Base-by-base conservation (phyloP, 2,113 vertebrate genomes). In the Nerophis ophidion region DNA sequence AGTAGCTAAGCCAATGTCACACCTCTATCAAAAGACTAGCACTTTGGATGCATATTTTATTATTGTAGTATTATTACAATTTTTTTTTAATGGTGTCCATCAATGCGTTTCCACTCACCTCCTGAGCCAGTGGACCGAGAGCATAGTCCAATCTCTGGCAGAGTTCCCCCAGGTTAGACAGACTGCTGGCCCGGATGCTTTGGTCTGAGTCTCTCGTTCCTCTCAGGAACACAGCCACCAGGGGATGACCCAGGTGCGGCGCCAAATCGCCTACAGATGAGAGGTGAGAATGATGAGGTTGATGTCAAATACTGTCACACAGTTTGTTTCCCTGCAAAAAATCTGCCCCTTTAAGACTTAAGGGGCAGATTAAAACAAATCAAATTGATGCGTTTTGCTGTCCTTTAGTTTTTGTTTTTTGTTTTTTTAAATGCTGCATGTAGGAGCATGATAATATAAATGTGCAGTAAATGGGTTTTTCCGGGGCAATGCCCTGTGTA, bases 141-240 rank as follows among this genome's bases (percentile, higher is more conserved):
- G 93, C 83, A 11, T 95, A 96, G 65, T 92, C 79, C 5, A 99
- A 85, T 45, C 54, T 88, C 83, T 92, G 92, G 79, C 94, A 97
- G 36, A 99, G 90, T 75, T 97, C 95, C 0, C 93, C 97, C 75
- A 99, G 88, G 82, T 98, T 98, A 68, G 93, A 93, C 65, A 99
- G 90, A 75, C 93, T 93, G 91, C 97, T 99, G 76, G 94, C 92
- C 15, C 95, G 72, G 48, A 96, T 80, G 0, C 74, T 52, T 4
- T 75, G 46, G 54, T 98, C 94, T 0, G 85, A 66, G 11, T 96
- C 94, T 57, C 87, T 89, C 0, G 83, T 86, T 0, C 93, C 93
- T 35, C 70, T 88, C 76, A 99, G 87, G 71, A 98, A 98, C 9
- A 88, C 89, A 0, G 81, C 87, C 7, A 98, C 60, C 80, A 99